These are phyloP conservation scores for Hymenopus coronatus DNA, from an alignment of 2,888 invertebrate genomes.

Conservation along the genomic window DNA sequence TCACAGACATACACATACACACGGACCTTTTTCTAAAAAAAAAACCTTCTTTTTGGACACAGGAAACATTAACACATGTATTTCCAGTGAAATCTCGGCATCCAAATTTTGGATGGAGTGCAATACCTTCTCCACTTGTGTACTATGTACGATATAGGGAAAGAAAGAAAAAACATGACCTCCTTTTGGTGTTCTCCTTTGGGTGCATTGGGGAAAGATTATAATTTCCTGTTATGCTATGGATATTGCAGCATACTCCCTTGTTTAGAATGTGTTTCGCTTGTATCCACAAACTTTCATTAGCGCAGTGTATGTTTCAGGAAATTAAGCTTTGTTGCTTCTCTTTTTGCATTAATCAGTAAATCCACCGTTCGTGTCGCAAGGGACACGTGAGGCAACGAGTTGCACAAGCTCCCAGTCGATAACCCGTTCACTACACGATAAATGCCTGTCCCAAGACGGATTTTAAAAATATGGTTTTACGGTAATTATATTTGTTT, in stretches of 20 bases:
- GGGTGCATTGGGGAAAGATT: too few relatives aligned
- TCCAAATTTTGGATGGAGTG: too few relatives aligned
- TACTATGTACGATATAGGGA: too few relatives aligned
- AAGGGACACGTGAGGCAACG: neutral
- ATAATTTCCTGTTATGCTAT: too few relatives aligned
- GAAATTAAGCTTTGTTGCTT: neutral
- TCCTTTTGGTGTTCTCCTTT: too few relatives aligned
- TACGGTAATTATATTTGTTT: neutral
- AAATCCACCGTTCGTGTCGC: neutral
- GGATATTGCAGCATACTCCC: neutral
- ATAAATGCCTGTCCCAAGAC: neutral
- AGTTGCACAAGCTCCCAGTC: neutral
- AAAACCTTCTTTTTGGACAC: too few relatives aligned
- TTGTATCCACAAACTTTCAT: neutral
- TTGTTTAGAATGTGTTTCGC: neutral
- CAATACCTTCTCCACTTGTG: too few relatives aligned
- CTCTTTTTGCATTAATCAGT: neutral
- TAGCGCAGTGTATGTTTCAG: neutral
- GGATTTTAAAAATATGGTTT: neutral
- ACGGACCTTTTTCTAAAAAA: too few relatives aligned
- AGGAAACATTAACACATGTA: too few relatives aligned
- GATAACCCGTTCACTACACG: neutral
- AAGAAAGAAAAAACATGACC: too few relatives aligned
- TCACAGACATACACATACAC: too few relatives aligned
- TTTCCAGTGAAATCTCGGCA: too few relatives aligned